A percentile compares a stretch with the other conserved stretches of the same genome.
Evolutionary conservation across 1,140 invertebrate genomes (phyloP).

Genomic region (Helicoverpa armigera): DNA sequence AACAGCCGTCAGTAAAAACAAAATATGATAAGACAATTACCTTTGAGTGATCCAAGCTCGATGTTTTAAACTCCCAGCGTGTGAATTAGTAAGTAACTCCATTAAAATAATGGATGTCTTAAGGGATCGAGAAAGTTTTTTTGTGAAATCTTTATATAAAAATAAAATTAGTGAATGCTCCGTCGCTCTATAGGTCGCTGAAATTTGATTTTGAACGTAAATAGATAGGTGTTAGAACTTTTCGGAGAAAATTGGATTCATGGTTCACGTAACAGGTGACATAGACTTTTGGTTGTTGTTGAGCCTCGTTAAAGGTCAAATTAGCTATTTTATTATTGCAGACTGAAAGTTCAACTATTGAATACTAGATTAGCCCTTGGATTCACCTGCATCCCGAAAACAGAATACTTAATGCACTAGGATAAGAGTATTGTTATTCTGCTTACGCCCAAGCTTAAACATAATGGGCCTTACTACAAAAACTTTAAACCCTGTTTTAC

Average conservation of each 20-base stretch:
- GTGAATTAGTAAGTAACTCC: conserved; percentile 33
- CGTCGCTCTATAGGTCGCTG: neutral
- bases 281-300: neutral
- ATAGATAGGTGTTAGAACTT: neutral
- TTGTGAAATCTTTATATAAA: conserved; percentile 8
- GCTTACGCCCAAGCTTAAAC: too few relatives aligned
- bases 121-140: conserved; percentile 16
- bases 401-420: too few relatives aligned
- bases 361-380: too few relatives aligned
- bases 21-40: conserved; percentile 16
- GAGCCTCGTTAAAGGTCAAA: neutral
- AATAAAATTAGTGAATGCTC: conserved; percentile 20
- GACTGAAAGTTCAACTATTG: too few relatives aligned
- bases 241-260: conserved; percentile 23
- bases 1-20: neutral
- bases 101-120: conserved; percentile 25
- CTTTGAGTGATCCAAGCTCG: too few relatives aligned
- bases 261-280: neutral
- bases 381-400: too few relatives aligned
- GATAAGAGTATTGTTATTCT: too few relatives aligned
- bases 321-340: too few relatives aligned
- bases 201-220: conserved; percentile 14
- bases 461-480: too few relatives aligned
- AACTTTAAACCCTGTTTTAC: too few relatives aligned
- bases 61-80: conserved; percentile 4